Percentiles rank a stretch among this genome's conserved stretches.
phyloP scores from a whole-genome alignment of 1,140 invertebrate genomes.

The Diplogasteroides magnus region DNA sequence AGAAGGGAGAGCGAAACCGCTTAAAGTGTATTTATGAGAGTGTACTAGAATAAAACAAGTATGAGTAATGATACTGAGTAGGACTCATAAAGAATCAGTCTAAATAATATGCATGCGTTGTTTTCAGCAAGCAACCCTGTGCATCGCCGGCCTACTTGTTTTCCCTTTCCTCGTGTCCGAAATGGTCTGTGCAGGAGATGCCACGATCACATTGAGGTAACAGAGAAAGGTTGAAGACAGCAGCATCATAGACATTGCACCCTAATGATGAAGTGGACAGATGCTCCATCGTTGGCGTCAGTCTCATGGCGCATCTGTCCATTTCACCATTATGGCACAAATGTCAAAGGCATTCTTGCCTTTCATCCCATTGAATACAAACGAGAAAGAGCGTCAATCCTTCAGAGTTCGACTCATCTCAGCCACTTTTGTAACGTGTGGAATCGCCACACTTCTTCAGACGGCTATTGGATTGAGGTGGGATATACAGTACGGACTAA shows the following conservation, averaged over 20 bases:
- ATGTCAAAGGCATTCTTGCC: too few relatives aligned
- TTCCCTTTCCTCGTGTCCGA: constrained; percentile 29
- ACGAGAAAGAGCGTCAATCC: too few relatives aligned
- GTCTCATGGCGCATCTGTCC: too few relatives aligned
- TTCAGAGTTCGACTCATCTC: constrained; percentile 32
- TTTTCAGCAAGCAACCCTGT: constrained; percentile 35
- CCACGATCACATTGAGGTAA: constrained; percentile 13
- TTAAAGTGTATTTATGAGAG: neutral
- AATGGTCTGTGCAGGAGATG: constrained; percentile 26
- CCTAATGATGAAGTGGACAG: too few relatives aligned
- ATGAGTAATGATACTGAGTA: neutral
- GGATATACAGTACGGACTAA: constrained; percentile 3
- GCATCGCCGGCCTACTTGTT: constrained; percentile 29
- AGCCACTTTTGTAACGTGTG: constrained; percentile 31
- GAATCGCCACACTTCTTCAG: constrained; percentile 29
- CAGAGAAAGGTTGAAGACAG: too few relatives aligned
- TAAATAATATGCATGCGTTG: too few relatives aligned
- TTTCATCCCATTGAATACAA: too few relatives aligned
- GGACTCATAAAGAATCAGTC: too few relatives aligned
- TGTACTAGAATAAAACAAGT: neutral
- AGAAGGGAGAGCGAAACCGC: neutral
- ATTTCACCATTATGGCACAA: too few relatives aligned
- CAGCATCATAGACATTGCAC: too few relatives aligned
- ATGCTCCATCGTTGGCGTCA: too few relatives aligned
- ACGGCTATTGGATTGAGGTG: constrained; percentile 28